phyloP scores from a whole-genome alignment of 2,113 vertebrate genomes.

The Entomyzon cyanotis region DNA sequence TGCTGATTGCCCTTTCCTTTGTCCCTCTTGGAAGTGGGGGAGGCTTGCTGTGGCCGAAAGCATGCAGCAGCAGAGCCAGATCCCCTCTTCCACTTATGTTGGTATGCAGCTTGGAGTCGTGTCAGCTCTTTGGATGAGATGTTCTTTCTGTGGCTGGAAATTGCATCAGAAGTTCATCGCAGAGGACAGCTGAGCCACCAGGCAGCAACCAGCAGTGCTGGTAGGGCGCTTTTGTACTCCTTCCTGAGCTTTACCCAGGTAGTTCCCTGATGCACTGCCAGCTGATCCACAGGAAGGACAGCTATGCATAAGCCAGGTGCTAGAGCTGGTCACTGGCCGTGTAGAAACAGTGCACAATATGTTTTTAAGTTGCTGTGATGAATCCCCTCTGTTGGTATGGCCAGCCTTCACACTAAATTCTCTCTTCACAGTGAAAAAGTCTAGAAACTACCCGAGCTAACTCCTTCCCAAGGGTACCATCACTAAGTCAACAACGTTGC shows the following conservation, averaged over 20 bases:
- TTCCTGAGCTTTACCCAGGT: not conserved
- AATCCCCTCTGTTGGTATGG: not conserved
- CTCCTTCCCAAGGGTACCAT: slow-evolving; percentile 28
- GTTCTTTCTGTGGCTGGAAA: slow-evolving; percentile 42
- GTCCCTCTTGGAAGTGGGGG: not conserved
- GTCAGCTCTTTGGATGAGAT: slow-evolving; percentile 19
- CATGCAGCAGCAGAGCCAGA: slow-evolving; percentile 16
- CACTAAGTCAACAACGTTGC: not conserved
- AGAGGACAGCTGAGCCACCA: slow-evolving; percentile 30
- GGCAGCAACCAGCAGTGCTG: not conserved
- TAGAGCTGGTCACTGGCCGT: not conserved
- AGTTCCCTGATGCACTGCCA: not conserved
- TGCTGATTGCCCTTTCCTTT: not conserved
- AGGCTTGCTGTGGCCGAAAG: not conserved
- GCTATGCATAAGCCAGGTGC: fast-evolving
- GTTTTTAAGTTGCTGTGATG: not conserved
- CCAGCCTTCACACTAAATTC: not conserved
- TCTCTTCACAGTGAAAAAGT: not conserved
- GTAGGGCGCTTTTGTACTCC: not conserved
- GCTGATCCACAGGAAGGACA: not conserved
- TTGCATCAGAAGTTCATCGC: slow-evolving; percentile 38
- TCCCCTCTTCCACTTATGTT: not conserved
- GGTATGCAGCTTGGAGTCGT: not conserved
- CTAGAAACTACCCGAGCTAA: not conserved
- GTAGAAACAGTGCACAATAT: not conserved